A percentile compares a stretch with the other conserved stretches of the same genome.
These are phyloP conservation scores for Margarornis squamiger DNA, from an alignment of 2,797 vertebrate species.

Conservation along the genomic window DNA sequence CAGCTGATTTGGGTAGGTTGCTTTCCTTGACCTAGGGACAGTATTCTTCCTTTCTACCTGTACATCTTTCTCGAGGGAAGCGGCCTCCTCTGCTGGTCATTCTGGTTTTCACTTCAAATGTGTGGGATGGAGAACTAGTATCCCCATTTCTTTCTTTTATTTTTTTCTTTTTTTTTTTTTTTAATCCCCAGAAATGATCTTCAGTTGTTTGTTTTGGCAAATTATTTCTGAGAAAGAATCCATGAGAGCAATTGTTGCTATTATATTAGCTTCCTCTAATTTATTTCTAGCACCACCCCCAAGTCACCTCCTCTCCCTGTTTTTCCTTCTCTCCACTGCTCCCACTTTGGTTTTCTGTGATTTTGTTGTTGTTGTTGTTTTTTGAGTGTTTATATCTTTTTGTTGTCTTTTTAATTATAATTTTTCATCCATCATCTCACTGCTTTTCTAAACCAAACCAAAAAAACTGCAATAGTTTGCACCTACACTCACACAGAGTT, in stretches of 20 bases:
- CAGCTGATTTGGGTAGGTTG: background rate
- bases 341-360: background rate
- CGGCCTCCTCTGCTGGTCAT: constrained; percentile 24
- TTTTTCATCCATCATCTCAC: constrained; percentile 7
- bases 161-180: background rate
- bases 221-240: constrained; percentile 20
- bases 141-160: background rate
- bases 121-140: background rate
- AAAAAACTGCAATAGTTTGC: constrained; percentile 5
- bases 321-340: background rate
- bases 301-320: background rate
- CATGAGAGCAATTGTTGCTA: background rate
- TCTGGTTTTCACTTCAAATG: background rate
- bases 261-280: background rate
- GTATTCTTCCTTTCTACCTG: background rate
- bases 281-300: background rate
- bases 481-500: background rate
- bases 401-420: background rate
- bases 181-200: background rate
- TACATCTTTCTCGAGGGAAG: background rate
- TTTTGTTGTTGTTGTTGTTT: background rate
- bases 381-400: background rate
- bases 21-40: background rate
- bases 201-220: constrained; percentile 46
- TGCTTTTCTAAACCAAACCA: background rate